These are phyloP conservation scores for Serripes groenlandicus DNA, from an alignment of 2,888 invertebrate species.

Conservation along the genomic window DNA sequence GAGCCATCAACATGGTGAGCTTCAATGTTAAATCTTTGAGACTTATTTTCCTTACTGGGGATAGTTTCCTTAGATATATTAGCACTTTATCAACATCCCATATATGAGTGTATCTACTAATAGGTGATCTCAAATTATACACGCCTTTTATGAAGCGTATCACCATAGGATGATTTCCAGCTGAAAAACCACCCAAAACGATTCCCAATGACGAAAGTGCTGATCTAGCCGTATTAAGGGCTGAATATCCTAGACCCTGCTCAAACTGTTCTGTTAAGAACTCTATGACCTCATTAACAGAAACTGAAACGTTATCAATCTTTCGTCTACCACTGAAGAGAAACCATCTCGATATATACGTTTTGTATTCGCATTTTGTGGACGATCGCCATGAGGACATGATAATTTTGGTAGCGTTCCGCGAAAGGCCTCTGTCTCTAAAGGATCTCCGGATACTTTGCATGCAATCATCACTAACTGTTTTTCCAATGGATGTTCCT, in stretches of 20 bases:
- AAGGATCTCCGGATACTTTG: constrained; percentile 28
- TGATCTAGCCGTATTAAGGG: constrained; percentile 33
- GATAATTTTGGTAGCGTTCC: constrained; percentile 25
- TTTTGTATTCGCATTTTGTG: constrained; percentile 28
- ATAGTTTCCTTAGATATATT: constrained; percentile 7
- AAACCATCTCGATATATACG: constrained; percentile 28
- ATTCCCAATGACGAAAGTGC: constrained; percentile 39
- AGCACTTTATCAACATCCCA: constrained; percentile 10
- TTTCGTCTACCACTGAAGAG: constrained; percentile 31
- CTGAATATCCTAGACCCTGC: constrained; percentile 30
- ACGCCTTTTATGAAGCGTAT: constrained; percentile 10
- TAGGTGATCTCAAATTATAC: constrained; percentile 1
- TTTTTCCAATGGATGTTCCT: constrained; percentile 33
- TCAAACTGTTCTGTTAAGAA: constrained; percentile 32
- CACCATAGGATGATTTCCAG: constrained; percentile 24
- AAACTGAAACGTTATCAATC: no score
- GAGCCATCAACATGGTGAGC: constrained; percentile 22
- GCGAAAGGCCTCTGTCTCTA: constrained; percentile 26
- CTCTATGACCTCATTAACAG: constrained; percentile 23
- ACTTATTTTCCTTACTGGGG: constrained; percentile 4
- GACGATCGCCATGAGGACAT: constrained; percentile 16
- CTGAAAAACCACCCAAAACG: background rate
- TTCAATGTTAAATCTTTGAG: constrained; percentile 15
- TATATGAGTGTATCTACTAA: constrained; percentile 2
- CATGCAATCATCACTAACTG: constrained; percentile 18